phyloP scores from a whole-genome alignment of 2,797 vertebrate species.

The Muscicapa striata region DNA sequence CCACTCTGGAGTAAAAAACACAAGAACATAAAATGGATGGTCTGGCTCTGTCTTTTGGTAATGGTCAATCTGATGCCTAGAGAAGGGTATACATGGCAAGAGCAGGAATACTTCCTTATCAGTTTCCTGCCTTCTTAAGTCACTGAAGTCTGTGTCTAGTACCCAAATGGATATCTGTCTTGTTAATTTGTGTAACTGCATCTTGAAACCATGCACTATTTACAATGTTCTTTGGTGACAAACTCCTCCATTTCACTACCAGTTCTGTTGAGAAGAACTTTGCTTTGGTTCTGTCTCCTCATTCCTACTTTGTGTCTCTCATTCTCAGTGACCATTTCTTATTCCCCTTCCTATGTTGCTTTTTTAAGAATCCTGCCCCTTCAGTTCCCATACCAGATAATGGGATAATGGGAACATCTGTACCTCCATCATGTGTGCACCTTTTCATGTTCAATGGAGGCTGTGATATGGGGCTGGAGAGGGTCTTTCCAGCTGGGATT shows the following conservation, averaged over 20 bases:
- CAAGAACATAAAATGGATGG: neutral
- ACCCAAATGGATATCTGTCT: neutral
- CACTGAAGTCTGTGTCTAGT: neutral
- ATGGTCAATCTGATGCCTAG: neutral
- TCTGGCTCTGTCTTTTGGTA: neutral
- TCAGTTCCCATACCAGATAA: neutral
- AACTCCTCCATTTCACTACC: neutral
- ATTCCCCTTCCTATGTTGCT: neutral
- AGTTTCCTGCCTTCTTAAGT: neutral
- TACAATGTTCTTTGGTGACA: neutral
- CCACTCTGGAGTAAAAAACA: neutral
- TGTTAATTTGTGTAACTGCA: neutral
- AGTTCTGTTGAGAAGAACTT: neutral
- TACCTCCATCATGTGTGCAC: neutral
- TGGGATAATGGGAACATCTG: neutral
- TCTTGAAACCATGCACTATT: neutral
- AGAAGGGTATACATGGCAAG: neutral
- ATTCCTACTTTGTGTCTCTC: neutral
- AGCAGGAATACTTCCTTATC: neutral
- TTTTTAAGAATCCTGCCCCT: neutral
- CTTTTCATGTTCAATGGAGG: neutral
- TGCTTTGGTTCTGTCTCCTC: neutral
- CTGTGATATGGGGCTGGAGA: neutral
- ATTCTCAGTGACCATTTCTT: neutral
- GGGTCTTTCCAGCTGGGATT: neutral